Percentiles rank a stretch among this genome's conserved stretches.
Evolutionary conservation across 2,888 invertebrate species (phyloP).

Genomic region (Dasypogon diadema): DNA sequence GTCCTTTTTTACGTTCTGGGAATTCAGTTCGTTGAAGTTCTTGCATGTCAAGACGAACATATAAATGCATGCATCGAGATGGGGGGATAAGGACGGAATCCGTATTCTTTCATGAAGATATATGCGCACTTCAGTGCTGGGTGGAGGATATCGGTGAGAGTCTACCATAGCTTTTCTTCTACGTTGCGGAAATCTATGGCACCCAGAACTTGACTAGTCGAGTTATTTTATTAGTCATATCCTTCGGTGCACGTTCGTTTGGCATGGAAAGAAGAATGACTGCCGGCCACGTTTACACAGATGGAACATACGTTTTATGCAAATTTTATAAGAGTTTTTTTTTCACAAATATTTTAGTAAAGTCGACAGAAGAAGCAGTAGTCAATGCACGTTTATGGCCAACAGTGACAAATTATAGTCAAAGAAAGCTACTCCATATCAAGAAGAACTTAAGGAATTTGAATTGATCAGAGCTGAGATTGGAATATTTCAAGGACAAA

Average conservation of each 20-base stretch:
- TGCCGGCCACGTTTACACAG: conserved; percentile 4
- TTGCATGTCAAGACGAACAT: neutral
- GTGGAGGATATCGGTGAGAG: neutral
- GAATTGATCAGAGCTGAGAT: too few relatives aligned
- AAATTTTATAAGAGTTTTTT: conserved; percentile 1
- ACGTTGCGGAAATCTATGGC: neutral
- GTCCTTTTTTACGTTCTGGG: neutral
- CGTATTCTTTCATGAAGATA: conserved; percentile 6
- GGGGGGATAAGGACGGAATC: neutral
- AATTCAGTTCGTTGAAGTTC: neutral
- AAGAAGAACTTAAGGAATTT: neutral
- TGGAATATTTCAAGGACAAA: too few relatives aligned
- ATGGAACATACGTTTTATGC: neutral
- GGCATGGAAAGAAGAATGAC: neutral
- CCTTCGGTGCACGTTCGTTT: neutral
- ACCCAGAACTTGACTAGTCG: neutral
- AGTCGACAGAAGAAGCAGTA: neutral
- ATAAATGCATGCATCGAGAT: conserved; percentile 4
- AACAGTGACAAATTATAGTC: neutral
- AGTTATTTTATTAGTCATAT: conserved; percentile 6
- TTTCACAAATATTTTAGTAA: neutral
- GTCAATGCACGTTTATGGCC: neutral
- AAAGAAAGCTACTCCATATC: neutral
- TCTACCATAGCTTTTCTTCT: neutral
- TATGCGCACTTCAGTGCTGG: neutral